These are phyloP conservation scores for Epinephelus malabaricus DNA, from an alignment of 2,797 vertebrate species.

Conservation along the genomic window DNA sequence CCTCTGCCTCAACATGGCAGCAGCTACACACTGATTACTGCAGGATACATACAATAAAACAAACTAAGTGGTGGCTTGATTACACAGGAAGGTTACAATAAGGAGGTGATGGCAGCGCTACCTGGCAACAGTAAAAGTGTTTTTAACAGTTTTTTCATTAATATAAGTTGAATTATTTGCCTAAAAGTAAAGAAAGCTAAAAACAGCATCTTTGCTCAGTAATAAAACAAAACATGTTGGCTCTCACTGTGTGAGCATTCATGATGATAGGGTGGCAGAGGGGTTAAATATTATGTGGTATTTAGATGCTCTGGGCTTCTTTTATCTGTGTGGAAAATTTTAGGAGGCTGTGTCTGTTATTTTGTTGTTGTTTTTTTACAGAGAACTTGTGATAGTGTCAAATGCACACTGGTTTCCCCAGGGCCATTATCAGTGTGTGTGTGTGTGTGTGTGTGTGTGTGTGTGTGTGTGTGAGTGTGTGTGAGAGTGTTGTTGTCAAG, in stretches of 20 bases:
- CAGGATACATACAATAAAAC: no score
- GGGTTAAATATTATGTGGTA: constrained; percentile 2
- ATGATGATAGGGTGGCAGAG: not conserved
- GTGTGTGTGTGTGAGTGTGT: not conserved
- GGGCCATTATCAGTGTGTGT: constrained; percentile 6
- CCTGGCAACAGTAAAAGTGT: no score
- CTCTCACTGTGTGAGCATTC: not conserved
- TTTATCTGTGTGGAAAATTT: constrained; percentile 8
- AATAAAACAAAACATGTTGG: no score
- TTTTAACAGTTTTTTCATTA: no score
- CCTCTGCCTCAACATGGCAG: no score
- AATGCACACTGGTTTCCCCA: constrained; percentile 35
- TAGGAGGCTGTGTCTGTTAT: not conserved
- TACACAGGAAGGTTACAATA: no score
- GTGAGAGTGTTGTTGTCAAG: not conserved
- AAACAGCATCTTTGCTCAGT: no score
- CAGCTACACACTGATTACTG: no score
- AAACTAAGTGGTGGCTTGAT: no score
- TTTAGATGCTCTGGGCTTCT: not conserved
- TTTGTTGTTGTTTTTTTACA: not conserved
- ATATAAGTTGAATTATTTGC: no score
- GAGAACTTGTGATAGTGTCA: constrained; percentile 69
- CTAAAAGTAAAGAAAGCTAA: no score
- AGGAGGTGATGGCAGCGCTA: no score
- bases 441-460: not conserved